Percentiles rank a stretch among this genome's conserved stretches.
phyloP scores from a whole-genome alignment of 1,140 invertebrate genomes.

The Drosophila asahinai region DNA sequence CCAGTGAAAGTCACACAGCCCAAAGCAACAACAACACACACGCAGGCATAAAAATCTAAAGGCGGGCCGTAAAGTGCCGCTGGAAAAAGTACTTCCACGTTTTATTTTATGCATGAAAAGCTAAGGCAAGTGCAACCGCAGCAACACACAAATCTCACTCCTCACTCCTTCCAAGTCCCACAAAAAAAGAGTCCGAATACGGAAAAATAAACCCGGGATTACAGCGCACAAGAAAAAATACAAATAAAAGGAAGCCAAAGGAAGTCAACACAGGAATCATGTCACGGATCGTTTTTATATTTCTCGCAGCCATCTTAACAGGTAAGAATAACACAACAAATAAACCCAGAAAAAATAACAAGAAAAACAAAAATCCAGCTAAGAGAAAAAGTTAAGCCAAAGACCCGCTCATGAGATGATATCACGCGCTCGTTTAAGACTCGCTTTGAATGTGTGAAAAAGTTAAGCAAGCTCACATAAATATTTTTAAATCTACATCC shows the following conservation, averaged over 20 bases:
- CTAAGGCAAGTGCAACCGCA: conserved; percentile 61
- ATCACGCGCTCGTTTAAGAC: conserved; percentile 54
- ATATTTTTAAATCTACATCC: conserved; percentile 4
- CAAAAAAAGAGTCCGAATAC: conserved; percentile 39
- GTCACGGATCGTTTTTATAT: conserved; percentile 79
- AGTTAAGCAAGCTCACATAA: conserved; percentile 17
- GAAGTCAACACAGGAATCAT: conserved; percentile 50
- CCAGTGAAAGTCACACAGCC: conserved; percentile 16
- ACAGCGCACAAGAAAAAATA: conserved; percentile 26
- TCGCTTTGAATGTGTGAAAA: conserved; percentile 31
- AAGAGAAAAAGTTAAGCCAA: conserved; percentile 27
- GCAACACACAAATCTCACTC: conserved; percentile 47
- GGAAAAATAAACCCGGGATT: conserved; percentile 63
- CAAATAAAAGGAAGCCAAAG: conserved; percentile 45
- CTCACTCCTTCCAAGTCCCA: conserved; percentile 45
- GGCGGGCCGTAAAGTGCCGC: conserved; percentile 69
- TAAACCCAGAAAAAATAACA: conserved; percentile 1
- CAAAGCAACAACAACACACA: conserved; percentile 11
- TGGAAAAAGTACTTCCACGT: conserved; percentile 28
- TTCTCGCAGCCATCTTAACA: conserved; percentile 79
- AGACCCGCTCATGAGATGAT: conserved; percentile 45
- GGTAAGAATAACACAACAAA: conserved; percentile 55
- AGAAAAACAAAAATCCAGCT: conserved; percentile 2
- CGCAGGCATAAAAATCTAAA: conserved; percentile 28
- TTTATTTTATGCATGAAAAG: conserved; percentile 73